Percentiles rank a stretch among this genome's conserved stretches.
Evolutionary conservation across 1,140 invertebrate species (phyloP).

Genomic region (Nephila pilipes): DNA sequence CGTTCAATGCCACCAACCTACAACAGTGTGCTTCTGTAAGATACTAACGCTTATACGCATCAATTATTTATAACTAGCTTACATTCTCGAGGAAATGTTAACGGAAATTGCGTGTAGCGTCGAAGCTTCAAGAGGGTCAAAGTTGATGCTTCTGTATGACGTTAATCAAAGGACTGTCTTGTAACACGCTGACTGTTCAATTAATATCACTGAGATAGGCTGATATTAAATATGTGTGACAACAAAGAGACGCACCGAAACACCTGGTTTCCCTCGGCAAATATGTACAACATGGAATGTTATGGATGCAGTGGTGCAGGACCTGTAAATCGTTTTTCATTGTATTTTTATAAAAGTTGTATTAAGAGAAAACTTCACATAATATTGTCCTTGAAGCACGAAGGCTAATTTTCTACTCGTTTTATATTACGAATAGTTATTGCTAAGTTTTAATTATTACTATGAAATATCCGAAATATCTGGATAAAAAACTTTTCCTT

Average conservation of each 20-base stretch:
- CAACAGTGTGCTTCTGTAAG: not conserved
- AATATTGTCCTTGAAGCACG: too few species aligned
- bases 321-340: not conserved
- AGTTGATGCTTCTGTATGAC: constrained; percentile 24
- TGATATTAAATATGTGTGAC: constrained; percentile 43
- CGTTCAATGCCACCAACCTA: not conserved
- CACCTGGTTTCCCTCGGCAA: constrained; percentile 2
- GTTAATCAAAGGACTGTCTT: constrained; percentile 49
- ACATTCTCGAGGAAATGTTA: constrained; percentile 57
- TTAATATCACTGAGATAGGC: constrained; percentile 14
- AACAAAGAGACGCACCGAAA: not conserved
- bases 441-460: too few species aligned
- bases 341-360: not conserved
- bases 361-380: too few species aligned
- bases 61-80: constrained; percentile 69
- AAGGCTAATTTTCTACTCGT: too few species aligned
- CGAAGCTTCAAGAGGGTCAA: constrained; percentile 46
- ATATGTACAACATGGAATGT: not conserved
- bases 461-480: too few species aligned
- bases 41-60: constrained; percentile 6
- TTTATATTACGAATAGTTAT: too few species aligned
- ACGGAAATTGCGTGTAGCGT: constrained; percentile 57
- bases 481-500: too few species aligned
- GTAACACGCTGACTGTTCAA: constrained; percentile 35
- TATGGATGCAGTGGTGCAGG: not conserved